phyloP scores from a whole-genome alignment of 2,888 invertebrate species.

The Apoda limacodes region DNA sequence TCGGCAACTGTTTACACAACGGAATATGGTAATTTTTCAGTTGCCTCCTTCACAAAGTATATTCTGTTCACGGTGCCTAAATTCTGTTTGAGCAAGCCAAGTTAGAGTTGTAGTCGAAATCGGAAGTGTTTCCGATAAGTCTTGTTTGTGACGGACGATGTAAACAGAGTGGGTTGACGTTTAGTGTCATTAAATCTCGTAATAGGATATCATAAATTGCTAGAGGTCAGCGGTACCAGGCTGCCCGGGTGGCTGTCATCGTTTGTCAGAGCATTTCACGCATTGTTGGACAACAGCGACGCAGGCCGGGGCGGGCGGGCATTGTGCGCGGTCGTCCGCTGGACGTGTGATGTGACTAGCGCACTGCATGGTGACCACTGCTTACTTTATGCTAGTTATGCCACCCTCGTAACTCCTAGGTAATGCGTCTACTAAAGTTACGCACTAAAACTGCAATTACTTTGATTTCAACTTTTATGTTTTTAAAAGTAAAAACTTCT shows the following conservation, averaged over 20 bases:
- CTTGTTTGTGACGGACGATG: conserved; percentile 44
- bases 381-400: too few species aligned
- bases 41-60: conserved; percentile 35
- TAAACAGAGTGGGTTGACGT: conserved; percentile 49
- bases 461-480: too few species aligned
- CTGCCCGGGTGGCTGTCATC: conserved; percentile 63
- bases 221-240: conserved; percentile 55
- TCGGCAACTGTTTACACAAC: conserved; percentile 56
- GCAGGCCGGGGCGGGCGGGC: conserved; percentile 34
- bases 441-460: not conserved
- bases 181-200: conserved; percentile 68
- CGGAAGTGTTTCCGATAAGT: conserved; percentile 29
- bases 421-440: conserved; percentile 1
- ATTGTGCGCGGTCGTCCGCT: conserved; percentile 42
- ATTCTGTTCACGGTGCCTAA: conserved; percentile 39
- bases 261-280: conserved; percentile 71
- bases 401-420: conserved; percentile 22
- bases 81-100: conserved; percentile 22
- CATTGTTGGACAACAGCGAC: conserved; percentile 67
- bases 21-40: conserved; percentile 61
- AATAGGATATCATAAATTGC: conserved; percentile 69
- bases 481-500: too few species aligned
- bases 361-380: conserved; percentile 24
- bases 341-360: conserved; percentile 40
- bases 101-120: conserved; percentile 30